These are phyloP conservation scores for Penaeus chinensis DNA, from an alignment of 1,140 invertebrate genomes.

Conservation along the genomic window DNA sequence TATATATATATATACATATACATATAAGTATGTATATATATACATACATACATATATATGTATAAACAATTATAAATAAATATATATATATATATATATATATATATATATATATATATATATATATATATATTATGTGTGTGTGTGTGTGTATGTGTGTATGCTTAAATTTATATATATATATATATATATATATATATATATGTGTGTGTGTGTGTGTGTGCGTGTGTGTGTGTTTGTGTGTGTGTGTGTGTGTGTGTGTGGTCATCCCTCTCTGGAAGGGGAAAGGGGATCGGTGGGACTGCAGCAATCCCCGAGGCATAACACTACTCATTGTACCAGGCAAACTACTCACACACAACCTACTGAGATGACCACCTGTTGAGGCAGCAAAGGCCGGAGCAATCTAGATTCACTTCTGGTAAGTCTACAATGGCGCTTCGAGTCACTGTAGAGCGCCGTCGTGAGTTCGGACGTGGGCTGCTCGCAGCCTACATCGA, in stretches of 20 bases:
- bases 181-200: neutral
- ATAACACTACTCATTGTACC: too few relatives aligned
- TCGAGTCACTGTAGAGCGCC: too few relatives aligned
- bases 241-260: neutral
- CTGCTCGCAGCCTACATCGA: too few relatives aligned
- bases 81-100: neutral
- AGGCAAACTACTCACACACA: neutral
- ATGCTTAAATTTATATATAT: neutral
- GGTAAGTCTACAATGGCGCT: too few relatives aligned
- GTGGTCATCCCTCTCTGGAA: neutral
- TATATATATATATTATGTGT: neutral
- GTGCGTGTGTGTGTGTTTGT: slow-evolving; percentile 16
- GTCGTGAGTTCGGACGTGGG: too few relatives aligned
- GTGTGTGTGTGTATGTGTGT: neutral
- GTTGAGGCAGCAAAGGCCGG: too few relatives aligned
- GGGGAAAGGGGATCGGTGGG: too few relatives aligned
- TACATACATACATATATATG: neutral
- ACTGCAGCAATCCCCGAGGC: too few relatives aligned
- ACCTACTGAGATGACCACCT: neutral
- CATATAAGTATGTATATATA: neutral
- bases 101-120: neutral
- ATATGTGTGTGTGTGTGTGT: neutral
- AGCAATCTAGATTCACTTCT: too few relatives aligned
- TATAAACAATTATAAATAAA: neutral
- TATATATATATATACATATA: neutral